Percentiles rank a stretch among this genome's conserved stretches.
Evolutionary conservation across 2,888 invertebrate genomes (phyloP).

Genomic region (Tupiocoris notatus): DNA sequence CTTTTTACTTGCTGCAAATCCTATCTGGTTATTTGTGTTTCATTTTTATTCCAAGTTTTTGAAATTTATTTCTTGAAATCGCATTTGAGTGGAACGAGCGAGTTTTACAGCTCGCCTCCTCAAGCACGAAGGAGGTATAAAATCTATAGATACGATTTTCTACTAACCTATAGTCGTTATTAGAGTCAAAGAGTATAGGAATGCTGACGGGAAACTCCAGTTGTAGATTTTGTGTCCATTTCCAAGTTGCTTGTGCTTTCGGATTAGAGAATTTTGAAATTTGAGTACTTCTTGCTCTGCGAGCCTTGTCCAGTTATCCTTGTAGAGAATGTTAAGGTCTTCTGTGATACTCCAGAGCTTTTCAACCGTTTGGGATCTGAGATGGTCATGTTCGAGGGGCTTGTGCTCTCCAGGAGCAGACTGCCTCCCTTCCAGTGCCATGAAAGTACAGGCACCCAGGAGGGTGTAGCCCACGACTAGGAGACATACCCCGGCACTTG

Average conservation of each 20-base stretch:
- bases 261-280: slow-evolving; percentile 66
- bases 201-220: slow-evolving; percentile 90
- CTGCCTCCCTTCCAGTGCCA: slow-evolving; percentile 71
- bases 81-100: too few species aligned
- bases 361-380: slow-evolving; percentile 65
- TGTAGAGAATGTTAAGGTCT: slow-evolving; percentile 82
- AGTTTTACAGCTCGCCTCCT: too few species aligned
- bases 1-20: not conserved
- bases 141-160: too few species aligned
- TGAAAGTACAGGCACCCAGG: slow-evolving; percentile 87
- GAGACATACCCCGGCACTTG: slow-evolving; percentile 77
- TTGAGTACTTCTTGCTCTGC: slow-evolving; percentile 84
- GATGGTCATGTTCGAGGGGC: slow-evolving; percentile 46
- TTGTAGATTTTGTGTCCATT: slow-evolving; percentile 61
- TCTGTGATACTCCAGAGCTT: slow-evolving; percentile 82
- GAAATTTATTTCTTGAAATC: too few species aligned
- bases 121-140: too few species aligned
- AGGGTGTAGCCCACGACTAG: slow-evolving; percentile 89
- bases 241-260: slow-evolving; percentile 55
- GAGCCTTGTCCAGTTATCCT: slow-evolving; percentile 86
- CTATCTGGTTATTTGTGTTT: too few species aligned
- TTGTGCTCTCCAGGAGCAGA: slow-evolving; percentile 40
- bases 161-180: slow-evolving; percentile 92
- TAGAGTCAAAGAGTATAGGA: slow-evolving; percentile 87
- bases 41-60: too few species aligned